A percentile compares a stretch with the other conserved stretches of the same genome.
phyloP scores from a whole-genome alignment of 1,140 invertebrate species.

The Drosophila subobscura region DNA sequence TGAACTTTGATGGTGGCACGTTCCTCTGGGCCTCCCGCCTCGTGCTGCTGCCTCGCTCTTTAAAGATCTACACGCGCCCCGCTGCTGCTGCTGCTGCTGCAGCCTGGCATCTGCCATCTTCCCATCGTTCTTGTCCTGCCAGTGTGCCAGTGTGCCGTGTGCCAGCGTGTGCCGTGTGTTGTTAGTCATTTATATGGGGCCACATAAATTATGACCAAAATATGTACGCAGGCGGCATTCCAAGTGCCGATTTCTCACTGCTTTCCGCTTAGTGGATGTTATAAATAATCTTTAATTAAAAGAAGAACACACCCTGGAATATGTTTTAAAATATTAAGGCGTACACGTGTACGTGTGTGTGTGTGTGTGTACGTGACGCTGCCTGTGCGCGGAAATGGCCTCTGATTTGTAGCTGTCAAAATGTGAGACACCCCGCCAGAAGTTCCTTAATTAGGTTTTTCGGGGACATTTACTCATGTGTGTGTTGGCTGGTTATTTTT shows the following conservation, averaged over 20 bases:
- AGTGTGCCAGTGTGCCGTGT: constrained; percentile 11
- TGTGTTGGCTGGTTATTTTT: too few species aligned
- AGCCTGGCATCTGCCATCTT: constrained; percentile 11
- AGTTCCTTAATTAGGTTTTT: too few species aligned
- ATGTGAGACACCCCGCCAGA: constrained; percentile 1
- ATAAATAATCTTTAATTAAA: constrained; percentile 82
- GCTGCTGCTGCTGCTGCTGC: too few species aligned
- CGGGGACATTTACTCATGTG: too few species aligned
- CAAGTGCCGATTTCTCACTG: constrained; percentile 73
- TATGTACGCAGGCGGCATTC: constrained; percentile 79
- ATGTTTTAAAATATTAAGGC: constrained; percentile 76
- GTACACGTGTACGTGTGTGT: constrained; percentile 27
- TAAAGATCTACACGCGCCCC: constrained; percentile 74
- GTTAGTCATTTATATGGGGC: constrained; percentile 81
- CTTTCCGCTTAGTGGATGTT: constrained; percentile 47
- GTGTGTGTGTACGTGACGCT: too few species aligned
- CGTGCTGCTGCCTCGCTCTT: constrained; percentile 19
- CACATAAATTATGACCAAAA: constrained; percentile 80
- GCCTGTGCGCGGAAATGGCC: constrained; percentile 36
- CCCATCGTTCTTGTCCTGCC: constrained; percentile 35
- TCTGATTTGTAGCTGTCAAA: constrained; percentile 62
- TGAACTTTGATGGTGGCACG: constrained; percentile 81
- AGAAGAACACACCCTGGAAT: constrained; percentile 42
- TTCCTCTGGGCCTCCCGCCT: constrained; percentile 43
- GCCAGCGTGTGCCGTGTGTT: constrained; percentile 57